phyloP scores from a whole-genome alignment of 2,113 vertebrate genomes.

The Dendrocopos noguchii region DNA sequence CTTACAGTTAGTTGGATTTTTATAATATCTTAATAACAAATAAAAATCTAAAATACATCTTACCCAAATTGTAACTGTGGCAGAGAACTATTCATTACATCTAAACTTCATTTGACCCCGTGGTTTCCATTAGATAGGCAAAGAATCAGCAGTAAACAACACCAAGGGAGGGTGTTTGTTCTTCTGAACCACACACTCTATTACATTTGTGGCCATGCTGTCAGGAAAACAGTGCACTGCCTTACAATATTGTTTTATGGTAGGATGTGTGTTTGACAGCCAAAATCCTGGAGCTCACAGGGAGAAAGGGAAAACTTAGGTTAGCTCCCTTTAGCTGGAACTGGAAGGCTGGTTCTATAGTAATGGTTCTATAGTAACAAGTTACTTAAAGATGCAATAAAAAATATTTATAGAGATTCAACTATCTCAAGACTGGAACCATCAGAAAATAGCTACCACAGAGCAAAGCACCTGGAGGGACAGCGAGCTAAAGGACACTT shows the following conservation, averaged over 20 bases:
- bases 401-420: slow-evolving; percentile 30
- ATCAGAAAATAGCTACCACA: neutral
- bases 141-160: neutral
- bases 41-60: neutral
- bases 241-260: neutral
- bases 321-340: neutral
- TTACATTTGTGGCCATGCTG: neutral
- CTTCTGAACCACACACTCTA: neutral
- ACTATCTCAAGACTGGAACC: neutral
- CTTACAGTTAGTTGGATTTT: neutral
- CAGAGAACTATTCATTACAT: neutral
- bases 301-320: neutral
- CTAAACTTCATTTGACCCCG: neutral
- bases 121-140: neutral
- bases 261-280: neutral
- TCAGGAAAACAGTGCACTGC: neutral
- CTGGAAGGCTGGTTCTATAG: neutral
- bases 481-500: neutral
- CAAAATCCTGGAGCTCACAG: neutral
- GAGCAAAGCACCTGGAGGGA: slow-evolving; percentile 23
- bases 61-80: neutral
- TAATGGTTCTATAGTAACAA: neutral
- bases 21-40: neutral
- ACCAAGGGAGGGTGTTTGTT: neutral
- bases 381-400: neutral